phyloP scores from a whole-genome alignment of 2,113 vertebrate species.

The Corythornis vintsioides region DNA sequence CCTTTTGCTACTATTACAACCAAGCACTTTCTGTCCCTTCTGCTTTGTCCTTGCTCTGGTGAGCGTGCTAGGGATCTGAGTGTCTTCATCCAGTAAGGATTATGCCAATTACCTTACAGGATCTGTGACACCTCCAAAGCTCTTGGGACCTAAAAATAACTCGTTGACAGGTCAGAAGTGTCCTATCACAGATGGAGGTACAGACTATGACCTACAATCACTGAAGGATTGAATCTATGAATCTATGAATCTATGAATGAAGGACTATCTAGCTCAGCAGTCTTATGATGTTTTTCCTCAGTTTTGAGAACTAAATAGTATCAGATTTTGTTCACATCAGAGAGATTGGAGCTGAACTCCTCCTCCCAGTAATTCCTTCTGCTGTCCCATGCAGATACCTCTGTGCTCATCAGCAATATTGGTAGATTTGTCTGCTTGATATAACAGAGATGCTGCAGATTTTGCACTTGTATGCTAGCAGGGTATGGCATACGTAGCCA shows the following conservation, averaged over 20 bases:
- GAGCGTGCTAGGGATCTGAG: background rate
- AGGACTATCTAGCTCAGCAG: background rate
- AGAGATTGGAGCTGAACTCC: background rate
- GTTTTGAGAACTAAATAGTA: background rate
- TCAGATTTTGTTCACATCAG: background rate
- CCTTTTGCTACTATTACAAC: background rate
- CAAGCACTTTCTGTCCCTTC: background rate
- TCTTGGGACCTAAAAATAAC: background rate
- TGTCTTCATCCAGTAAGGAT: background rate
- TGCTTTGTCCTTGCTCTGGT: background rate
- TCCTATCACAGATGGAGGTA: background rate
- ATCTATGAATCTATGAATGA: no score
- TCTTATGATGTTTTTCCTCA: background rate
- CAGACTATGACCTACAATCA: fast-evolving
- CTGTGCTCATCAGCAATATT: background rate
- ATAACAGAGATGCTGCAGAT: background rate
- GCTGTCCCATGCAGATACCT: background rate
- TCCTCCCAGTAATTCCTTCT: background rate
- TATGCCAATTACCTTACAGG: background rate
- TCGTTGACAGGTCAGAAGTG: background rate
- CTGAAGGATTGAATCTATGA: no score
- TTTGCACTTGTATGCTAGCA: background rate
- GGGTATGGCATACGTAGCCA: fast-evolving
- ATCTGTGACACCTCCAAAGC: background rate
- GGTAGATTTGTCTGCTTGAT: background rate